These are phyloP conservation scores for Hydriomena furcata DNA, from an alignment of 2,888 invertebrate genomes.

Conservation along the genomic window DNA sequence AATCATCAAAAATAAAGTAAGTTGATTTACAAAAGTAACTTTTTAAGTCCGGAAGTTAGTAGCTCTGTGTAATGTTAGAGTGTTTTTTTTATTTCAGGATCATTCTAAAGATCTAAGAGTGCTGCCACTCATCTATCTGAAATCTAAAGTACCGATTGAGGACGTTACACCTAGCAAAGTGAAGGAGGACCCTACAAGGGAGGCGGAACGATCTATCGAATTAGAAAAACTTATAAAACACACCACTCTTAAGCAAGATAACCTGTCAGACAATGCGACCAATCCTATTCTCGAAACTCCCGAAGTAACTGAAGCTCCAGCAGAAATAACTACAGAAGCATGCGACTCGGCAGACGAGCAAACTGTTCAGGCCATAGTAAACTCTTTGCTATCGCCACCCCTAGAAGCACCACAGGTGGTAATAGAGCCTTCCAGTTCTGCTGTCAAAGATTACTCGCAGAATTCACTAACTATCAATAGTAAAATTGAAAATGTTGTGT, in stretches of 20 bases:
- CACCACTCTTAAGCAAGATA: conserved; percentile 45
- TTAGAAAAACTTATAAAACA: conserved; percentile 67
- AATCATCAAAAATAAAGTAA: conserved; percentile 50
- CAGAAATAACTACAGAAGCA: conserved; percentile 5
- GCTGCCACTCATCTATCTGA: conserved; percentile 64
- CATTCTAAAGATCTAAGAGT: conserved; percentile 57
- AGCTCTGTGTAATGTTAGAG: background rate
- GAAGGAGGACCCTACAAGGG: conserved; percentile 60
- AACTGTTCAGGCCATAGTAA: conserved; percentile 12
- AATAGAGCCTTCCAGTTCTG: conserved; percentile 24
- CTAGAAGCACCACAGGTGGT: conserved; percentile 5
- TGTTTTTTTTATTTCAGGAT: conserved; percentile 53
- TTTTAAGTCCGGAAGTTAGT: too few species aligned
- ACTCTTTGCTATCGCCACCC: conserved; percentile 14
- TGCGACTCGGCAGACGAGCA: conserved; percentile 9
- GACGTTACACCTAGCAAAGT: conserved; percentile 42
- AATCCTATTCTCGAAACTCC: conserved; percentile 5
- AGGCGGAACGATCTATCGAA: conserved; percentile 71
- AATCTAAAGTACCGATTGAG: conserved; percentile 46
- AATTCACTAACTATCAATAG: conserved; percentile 20
- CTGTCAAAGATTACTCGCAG: conserved; percentile 48
- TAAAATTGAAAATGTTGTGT: conserved; percentile 28
- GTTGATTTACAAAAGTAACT: background rate
- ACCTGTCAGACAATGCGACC: background rate
- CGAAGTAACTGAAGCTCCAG: conserved; percentile 1